A percentile compares a stretch with the other conserved stretches of the same genome.
These are phyloP conservation scores for Megaceryle torquata DNA, from an alignment of 2,113 vertebrate species.

Conservation along the genomic window DNA sequence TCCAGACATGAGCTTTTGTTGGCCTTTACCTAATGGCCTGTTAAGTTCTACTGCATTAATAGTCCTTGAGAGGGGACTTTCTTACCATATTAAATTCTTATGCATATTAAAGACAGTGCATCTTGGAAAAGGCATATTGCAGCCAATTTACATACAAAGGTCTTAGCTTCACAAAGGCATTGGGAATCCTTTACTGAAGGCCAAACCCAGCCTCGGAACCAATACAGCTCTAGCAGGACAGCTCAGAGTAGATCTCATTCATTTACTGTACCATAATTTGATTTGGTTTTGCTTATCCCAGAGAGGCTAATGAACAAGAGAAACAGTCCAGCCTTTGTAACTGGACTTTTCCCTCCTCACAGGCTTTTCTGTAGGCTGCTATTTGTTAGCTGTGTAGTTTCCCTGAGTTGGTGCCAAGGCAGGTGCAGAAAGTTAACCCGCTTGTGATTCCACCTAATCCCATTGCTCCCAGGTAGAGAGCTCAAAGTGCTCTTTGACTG, in stretches of 20 bases:
- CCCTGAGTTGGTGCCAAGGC: background rate
- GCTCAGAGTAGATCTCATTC: background rate
- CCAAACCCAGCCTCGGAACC: background rate
- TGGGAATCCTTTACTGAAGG: background rate
- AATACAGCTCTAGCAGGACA: background rate
- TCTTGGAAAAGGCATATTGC: background rate
- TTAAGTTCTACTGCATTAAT: background rate
- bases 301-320: background rate
- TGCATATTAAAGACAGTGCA: background rate
- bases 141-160: background rate
- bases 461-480: background rate
- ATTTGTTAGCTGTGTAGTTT: background rate
- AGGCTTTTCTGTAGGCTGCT: background rate
- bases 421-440: background rate
- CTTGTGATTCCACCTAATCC: background rate
- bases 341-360: fast-evolving
- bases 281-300: background rate
- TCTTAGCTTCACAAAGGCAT: background rate
- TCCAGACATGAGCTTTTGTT: background rate
- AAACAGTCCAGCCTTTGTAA: background rate
- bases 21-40: background rate
- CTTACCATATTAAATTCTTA: background rate
- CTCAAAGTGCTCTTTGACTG: background rate
- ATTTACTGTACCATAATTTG: background rate
- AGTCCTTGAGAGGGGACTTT: background rate